Percentiles rank a stretch among this genome's conserved stretches.
phyloP scores from a whole-genome alignment of 2,797 vertebrate genomes.

The Eremophila alpestris region DNA sequence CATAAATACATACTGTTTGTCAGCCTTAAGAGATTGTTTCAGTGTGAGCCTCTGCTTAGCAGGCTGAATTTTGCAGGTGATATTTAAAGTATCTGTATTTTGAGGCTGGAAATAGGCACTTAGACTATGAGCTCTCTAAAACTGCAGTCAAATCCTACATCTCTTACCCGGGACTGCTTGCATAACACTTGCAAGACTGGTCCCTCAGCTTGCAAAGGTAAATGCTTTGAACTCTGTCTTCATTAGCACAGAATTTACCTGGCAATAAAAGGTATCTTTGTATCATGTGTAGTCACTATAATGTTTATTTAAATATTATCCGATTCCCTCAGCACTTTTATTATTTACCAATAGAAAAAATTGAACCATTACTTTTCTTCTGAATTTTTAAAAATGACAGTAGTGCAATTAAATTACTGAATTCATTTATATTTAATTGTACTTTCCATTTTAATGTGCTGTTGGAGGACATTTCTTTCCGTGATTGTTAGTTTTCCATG shows the following conservation, averaged over 20 bases:
- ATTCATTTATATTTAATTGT: slow-evolving; percentile 86
- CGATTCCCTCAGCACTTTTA: slow-evolving; percentile 73
- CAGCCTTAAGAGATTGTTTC: slow-evolving; percentile 6
- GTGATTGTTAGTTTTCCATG: slow-evolving; percentile 78
- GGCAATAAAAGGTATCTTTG: slow-evolving; percentile 37
- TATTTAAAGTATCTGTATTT: slow-evolving; percentile 25
- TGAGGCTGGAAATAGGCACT: background rate
- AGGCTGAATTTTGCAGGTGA: background rate
- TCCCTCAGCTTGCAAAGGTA: background rate
- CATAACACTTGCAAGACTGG: background rate
- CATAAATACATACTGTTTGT: background rate
- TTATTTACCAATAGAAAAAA: slow-evolving; percentile 83
- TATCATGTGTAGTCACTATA: slow-evolving; percentile 52
- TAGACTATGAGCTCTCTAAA: background rate
- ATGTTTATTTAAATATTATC: slow-evolving; percentile 80
- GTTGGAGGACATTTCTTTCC: slow-evolving; percentile 73
- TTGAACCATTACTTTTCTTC: slow-evolving; percentile 75
- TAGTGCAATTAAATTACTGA: slow-evolving; percentile 80
- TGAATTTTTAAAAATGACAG: slow-evolving; percentile 75
- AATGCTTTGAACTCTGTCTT: background rate
- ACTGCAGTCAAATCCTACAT: background rate
- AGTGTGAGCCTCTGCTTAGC: slow-evolving; percentile 1
- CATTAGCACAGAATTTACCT: slow-evolving; percentile 44
- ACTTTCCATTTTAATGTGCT: slow-evolving; percentile 77
- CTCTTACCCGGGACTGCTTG: background rate